These are phyloP conservation scores for Silurus lanzhouensis DNA, from an alignment of 2,797 vertebrate genomes.

Conservation along the genomic window DNA sequence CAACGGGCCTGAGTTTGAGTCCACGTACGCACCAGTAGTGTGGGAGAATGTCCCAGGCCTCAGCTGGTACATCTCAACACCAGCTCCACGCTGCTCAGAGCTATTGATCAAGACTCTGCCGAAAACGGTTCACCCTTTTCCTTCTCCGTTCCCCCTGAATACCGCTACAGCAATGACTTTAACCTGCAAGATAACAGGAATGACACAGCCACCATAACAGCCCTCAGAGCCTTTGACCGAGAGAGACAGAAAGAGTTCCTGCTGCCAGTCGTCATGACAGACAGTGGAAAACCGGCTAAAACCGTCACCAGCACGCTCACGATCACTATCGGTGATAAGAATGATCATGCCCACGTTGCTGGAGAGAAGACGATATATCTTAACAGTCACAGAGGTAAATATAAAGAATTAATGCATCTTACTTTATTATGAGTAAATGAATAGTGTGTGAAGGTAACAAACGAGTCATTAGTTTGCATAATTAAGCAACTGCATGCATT, in stretches of 20 bases:
- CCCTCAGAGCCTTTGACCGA: conserved; percentile 82
- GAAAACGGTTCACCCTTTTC: conserved; percentile 84
- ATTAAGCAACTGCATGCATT: no score
- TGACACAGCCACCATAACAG: conserved; percentile 81
- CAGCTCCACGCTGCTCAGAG: conserved; percentile 79
- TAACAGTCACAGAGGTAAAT: conserved; percentile 77
- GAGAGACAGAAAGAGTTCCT: conserved; percentile 82
- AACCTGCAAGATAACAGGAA: conserved; percentile 85
- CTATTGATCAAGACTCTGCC: conserved; percentile 76
- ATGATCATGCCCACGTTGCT: conserved; percentile 80
- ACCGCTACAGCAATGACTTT: conserved; percentile 80
- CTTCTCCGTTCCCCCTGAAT: conserved; percentile 75
- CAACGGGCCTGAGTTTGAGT: conserved; percentile 85
- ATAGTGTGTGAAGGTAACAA: neutral
- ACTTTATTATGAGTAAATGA: conserved; percentile 2
- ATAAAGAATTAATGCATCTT: neutral
- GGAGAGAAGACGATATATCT: conserved; percentile 82
- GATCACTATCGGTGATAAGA: conserved; percentile 83
- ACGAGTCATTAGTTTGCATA: conserved; percentile 3
- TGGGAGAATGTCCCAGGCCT: conserved; percentile 81
- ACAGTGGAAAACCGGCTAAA: conserved; percentile 78
- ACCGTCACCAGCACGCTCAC: conserved; percentile 80
- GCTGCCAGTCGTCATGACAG: conserved; percentile 80
- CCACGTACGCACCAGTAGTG: conserved; percentile 78
- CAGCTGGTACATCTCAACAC: conserved; percentile 80